Conservation (phyloP, 64 coral and sea anemone species). For the Porites australiensis region DNA sequence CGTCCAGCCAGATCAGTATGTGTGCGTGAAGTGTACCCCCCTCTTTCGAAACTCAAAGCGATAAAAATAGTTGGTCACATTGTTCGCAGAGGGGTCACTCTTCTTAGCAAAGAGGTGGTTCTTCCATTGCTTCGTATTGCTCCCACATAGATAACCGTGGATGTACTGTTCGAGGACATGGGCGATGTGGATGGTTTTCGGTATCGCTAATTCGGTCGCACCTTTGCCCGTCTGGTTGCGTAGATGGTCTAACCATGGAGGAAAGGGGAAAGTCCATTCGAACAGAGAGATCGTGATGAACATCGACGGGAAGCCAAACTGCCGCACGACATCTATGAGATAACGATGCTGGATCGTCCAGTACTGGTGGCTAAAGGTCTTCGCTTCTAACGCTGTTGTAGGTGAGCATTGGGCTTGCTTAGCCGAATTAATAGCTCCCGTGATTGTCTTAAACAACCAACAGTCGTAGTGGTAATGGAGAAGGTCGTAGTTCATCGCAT, state of each 20-base stretch:
- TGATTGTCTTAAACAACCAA: no score
- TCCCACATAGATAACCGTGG: not conserved
- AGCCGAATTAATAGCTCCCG: no score
- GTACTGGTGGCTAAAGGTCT: no score
- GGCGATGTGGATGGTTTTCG: slow-evolving; percentile 31
- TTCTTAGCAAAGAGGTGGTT: not conserved
- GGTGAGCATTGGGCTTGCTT: no score
- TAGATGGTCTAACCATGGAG: not conserved
- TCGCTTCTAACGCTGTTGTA: no score
- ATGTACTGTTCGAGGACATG: not conserved
- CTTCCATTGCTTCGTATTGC: not conserved
- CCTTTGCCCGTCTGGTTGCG: not conserved
- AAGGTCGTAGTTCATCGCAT: no score
- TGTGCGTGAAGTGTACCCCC: no score
- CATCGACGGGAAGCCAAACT: slow-evolving; percentile 15
- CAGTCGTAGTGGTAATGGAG: no score
- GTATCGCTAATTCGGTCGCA: not conserved
- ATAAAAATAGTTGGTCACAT: not conserved
- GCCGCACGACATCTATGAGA: not conserved
- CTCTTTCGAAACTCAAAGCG: no score
- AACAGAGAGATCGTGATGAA: slow-evolving; percentile 2
- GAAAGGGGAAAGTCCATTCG: slow-evolving; percentile 36
- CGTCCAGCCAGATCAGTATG: no score
- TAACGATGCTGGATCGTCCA: no score
- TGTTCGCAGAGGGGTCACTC: not conserved